phyloP scores from a whole-genome alignment of 2,113 vertebrate species.

The Cygnus atratus region DNA sequence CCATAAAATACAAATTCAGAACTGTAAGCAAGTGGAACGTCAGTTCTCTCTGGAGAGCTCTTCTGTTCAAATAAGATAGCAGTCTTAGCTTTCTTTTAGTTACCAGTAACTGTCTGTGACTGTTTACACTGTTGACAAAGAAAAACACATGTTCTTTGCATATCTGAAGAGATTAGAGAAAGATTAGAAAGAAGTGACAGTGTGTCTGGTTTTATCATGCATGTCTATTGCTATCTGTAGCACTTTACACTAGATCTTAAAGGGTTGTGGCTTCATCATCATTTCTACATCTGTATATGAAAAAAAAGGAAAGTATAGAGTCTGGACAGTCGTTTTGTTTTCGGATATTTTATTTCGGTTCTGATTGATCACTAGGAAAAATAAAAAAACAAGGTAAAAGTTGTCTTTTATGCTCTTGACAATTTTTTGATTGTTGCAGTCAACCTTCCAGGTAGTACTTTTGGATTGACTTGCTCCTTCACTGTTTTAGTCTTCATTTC shows the following conservation, averaged over 20 bases:
- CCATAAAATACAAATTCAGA: not conserved
- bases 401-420: not conserved
- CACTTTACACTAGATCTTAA: not conserved
- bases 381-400: not conserved
- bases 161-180: not conserved
- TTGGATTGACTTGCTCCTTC: not conserved
- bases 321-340: not conserved
- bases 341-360: not conserved
- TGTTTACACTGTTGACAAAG: not conserved
- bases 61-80: not conserved
- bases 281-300: not conserved
- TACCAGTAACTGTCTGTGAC: not conserved
- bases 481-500: not conserved
- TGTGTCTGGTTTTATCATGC: not conserved
- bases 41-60: not conserved
- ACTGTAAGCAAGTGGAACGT: not conserved
- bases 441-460: accelerated
- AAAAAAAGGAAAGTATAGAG: not conserved
- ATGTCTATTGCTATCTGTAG: not conserved
- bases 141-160: not conserved
- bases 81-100: not conserved
- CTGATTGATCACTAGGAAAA: not conserved
- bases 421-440: not conserved
- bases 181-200: not conserved
- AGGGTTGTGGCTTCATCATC: not conserved